Conservation (phyloP, 2,888 invertebrate species). For the Rhimphoctona megacephalus region DNA sequence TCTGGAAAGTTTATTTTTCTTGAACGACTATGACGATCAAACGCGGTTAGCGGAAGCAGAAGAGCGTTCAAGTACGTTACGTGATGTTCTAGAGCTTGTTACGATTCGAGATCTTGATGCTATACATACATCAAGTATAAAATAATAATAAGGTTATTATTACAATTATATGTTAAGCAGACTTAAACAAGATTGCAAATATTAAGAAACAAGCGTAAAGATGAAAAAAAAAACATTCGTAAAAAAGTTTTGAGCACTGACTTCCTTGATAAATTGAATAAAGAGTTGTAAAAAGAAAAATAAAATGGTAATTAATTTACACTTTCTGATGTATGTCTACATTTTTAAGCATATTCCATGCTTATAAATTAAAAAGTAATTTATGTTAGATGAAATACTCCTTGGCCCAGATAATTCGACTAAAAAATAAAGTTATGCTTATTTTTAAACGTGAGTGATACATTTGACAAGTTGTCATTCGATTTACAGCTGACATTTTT, state of each 20-base stretch:
- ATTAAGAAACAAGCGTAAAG: background rate
- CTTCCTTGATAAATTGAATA: constrained; percentile 22
- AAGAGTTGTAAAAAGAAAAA: background rate
- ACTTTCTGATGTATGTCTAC: background rate
- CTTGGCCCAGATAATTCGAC: background rate
- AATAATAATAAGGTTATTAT: constrained; percentile 18
- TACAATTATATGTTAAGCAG: constrained; percentile 7
- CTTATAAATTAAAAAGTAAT: too few relatives aligned
- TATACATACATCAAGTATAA: background rate
- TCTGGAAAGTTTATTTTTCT: constrained; percentile 58
- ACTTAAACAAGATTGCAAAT: constrained; percentile 17
- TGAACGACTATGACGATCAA: constrained; percentile 23
- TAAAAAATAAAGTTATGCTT: background rate
- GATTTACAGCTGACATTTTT: background rate
- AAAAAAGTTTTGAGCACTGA: constrained; percentile 1
- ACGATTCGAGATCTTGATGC: constrained; percentile 39
- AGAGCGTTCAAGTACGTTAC: constrained; percentile 61
- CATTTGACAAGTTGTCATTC: background rate
- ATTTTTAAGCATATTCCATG: too few relatives aligned
- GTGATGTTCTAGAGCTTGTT: constrained; percentile 55
- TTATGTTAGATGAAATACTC: background rate
- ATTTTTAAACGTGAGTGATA: background rate
- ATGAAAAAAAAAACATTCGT: background rate
- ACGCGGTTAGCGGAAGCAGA: constrained; percentile 52
- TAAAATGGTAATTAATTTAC: background rate